Evolutionary conservation across 2,888 invertebrate species (phyloP).

Genomic region (Mythimna ferrago): DNA sequence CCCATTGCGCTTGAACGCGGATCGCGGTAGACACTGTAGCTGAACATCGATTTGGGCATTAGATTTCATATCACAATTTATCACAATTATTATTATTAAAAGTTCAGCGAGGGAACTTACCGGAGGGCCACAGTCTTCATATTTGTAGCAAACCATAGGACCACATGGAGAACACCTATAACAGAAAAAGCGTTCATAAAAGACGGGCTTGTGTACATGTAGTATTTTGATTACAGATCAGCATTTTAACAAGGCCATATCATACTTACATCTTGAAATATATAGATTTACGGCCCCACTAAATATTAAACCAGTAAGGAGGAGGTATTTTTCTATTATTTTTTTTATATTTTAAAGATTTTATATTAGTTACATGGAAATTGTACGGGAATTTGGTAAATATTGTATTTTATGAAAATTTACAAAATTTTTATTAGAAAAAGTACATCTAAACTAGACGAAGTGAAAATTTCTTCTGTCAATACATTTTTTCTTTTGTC

Average conservation of each 20-base stretch:
- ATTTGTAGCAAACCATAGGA: slow-evolving; percentile 89
- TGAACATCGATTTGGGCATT: slow-evolving; percentile 65
- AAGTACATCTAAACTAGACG: slow-evolving; percentile 74
- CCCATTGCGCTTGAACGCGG: slow-evolving; percentile 89
- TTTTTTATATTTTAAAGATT: slow-evolving; percentile 52
- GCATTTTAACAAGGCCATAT: neutral
- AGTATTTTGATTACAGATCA: neutral
- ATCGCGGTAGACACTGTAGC: slow-evolving; percentile 88
- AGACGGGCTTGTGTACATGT: neutral
- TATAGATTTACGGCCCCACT: slow-evolving; percentile 16
- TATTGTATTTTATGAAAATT: slow-evolving; percentile 72
- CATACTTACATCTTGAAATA: slow-evolving; percentile 61
- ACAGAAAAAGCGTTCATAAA: neutral
- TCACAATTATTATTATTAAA: neutral
- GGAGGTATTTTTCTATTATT: slow-evolving; percentile 55
- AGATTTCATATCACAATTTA: slow-evolving; percentile 40
- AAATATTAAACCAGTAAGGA: slow-evolving; percentile 47
- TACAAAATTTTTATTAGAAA: slow-evolving; percentile 70
- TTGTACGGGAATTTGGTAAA: slow-evolving; percentile 71
- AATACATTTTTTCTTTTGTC: slow-evolving; percentile 66
- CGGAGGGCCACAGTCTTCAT: slow-evolving; percentile 88
- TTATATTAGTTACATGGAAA: slow-evolving; percentile 62
- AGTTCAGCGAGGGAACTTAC: slow-evolving; percentile 71
- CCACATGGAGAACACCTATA: slow-evolving; percentile 87
- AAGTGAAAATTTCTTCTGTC: slow-evolving; percentile 75